Conservation (phyloP, 2,888 invertebrate genomes). For the Vesta saturnalis region DNA sequence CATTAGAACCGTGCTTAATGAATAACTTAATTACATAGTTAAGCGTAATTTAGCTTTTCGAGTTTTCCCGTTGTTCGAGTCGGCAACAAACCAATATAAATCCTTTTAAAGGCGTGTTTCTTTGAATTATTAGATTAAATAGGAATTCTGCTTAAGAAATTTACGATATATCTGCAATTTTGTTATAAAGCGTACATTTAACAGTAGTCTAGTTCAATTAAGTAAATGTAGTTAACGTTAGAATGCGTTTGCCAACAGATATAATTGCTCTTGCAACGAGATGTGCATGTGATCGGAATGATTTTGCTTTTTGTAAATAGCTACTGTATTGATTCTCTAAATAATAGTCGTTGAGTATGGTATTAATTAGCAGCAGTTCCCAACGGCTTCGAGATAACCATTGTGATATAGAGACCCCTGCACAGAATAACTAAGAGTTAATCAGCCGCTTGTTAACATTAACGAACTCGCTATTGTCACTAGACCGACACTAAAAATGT, state of each 20-base stretch:
- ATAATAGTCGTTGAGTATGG: conserved; percentile 44
- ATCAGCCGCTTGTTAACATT: conserved; percentile 61
- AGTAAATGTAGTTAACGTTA: conserved; percentile 18
- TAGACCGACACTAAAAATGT: conserved; percentile 55
- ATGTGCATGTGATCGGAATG: conserved; percentile 31
- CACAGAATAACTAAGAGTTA: conserved; percentile 55
- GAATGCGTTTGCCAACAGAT: conserved; percentile 25
- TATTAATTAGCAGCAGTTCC: conserved; percentile 46
- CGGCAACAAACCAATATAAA: not conserved
- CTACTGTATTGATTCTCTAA: conserved; percentile 44
- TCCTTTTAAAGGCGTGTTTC: not conserved
- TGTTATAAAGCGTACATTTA: conserved; percentile 9
- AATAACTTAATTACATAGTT: not conserved
- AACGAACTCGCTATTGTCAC: conserved; percentile 59
- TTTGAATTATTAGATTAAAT: not conserved
- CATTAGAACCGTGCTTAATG: not conserved
- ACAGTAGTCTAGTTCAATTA: conserved; percentile 22
- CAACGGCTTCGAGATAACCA: conserved; percentile 44
- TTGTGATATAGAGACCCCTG: conserved; percentile 43
- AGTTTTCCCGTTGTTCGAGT: not conserved
- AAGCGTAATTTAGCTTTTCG: not conserved
- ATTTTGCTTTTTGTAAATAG: conserved; percentile 35
- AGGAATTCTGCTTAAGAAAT: not conserved
- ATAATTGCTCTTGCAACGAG: conserved; percentile 27
- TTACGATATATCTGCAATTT: not conserved